phyloP scores from a whole-genome alignment of 2,797 vertebrate genomes.

The Octomys mimax region DNA sequence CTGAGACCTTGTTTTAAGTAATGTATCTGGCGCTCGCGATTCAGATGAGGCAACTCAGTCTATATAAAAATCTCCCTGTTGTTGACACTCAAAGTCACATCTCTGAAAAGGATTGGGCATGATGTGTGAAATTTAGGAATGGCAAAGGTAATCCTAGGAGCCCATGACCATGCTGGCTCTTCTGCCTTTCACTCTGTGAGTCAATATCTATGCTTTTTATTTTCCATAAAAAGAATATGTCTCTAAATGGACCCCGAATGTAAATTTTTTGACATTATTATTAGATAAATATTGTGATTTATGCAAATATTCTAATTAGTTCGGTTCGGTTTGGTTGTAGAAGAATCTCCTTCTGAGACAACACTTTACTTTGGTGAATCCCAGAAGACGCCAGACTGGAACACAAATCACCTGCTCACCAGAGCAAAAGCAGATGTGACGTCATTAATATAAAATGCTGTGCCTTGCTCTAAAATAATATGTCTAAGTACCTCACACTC shows the following conservation, averaged over 20 bases:
- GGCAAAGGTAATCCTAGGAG: background rate
- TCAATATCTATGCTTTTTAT: background rate
- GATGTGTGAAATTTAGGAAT: background rate
- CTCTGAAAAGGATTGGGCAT: background rate
- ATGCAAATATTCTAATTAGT: slow-evolving; percentile 66
- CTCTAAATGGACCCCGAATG: slow-evolving; percentile 58
- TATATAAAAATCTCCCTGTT: background rate
- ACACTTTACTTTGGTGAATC: slow-evolving; percentile 66
- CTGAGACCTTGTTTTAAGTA: slow-evolving; percentile 34
- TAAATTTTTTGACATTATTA: slow-evolving; percentile 59
- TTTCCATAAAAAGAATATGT: slow-evolving; percentile 58
- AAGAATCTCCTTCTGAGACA: slow-evolving; percentile 14
- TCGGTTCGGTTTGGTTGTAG: slow-evolving; percentile 48
- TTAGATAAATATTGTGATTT: slow-evolving; percentile 74
- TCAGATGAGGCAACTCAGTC: background rate
- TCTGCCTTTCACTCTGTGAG: slow-evolving; percentile 31
- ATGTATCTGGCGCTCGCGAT: background rate
- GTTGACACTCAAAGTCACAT: slow-evolving; percentile 37
- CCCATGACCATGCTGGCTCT: background rate
- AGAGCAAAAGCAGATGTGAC: slow-evolving; percentile 62
- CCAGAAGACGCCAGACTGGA: background rate
- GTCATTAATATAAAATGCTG: slow-evolving; percentile 63
- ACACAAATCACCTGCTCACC: slow-evolving; percentile 62
- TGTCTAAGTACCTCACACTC: background rate
- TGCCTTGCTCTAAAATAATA: slow-evolving; percentile 58